Evolutionary conservation across 2,113 vertebrate species (phyloP).

Genomic region (Zosterops hypoxanthus): DNA sequence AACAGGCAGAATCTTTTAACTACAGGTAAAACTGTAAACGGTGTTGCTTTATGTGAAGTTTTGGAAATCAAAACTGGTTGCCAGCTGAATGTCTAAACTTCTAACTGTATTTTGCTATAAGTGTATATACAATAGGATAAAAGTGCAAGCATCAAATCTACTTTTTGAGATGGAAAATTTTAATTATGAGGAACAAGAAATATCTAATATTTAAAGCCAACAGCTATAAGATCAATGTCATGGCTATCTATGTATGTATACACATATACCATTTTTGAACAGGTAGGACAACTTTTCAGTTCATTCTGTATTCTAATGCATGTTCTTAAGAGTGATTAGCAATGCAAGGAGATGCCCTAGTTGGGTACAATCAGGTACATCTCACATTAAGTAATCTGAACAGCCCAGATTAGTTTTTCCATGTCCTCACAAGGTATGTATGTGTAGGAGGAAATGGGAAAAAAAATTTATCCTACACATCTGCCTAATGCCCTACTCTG

Average conservation of each 20-base stretch:
- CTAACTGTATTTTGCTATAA: not conserved
- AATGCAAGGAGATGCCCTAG: conserved; percentile 30
- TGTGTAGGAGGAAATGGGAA: not conserved
- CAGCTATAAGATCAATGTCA: not conserved
- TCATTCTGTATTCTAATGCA: not conserved
- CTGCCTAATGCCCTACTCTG: not conserved
- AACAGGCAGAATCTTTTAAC: not conserved
- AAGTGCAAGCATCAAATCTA: not conserved
- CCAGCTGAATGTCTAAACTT: not conserved
- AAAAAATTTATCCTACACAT: not conserved
- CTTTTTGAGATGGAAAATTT: not conserved
- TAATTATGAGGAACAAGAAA: not conserved
- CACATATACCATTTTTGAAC: not conserved
- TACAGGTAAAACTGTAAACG: not conserved
- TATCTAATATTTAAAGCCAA: not conserved
- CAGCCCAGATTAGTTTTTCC: conserved; percentile 49
- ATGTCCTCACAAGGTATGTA: not conserved
- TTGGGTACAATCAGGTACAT: not conserved
- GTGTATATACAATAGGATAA: not conserved
- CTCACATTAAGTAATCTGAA: conserved; percentile 15
- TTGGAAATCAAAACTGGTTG: not conserved
- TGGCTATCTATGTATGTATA: not conserved
- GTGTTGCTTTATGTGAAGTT: not conserved
- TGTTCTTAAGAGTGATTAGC: conserved; percentile 13
- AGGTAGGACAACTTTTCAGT: conserved; percentile 10